Evolutionary conservation across 2,888 invertebrate species (phyloP).

Genomic region (Drosophila kanekoi): DNA sequence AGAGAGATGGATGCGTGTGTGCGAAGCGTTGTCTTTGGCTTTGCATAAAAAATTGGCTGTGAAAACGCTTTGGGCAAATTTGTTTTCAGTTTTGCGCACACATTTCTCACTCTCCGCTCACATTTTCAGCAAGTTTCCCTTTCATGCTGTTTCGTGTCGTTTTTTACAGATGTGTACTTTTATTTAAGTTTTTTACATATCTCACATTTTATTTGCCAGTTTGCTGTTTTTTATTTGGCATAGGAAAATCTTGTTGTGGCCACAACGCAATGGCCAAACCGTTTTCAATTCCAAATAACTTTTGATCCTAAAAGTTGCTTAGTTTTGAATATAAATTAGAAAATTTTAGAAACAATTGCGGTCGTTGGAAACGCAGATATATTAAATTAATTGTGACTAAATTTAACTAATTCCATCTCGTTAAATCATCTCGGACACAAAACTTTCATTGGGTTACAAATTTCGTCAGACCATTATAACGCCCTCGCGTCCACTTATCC

Average conservation of each 20-base stretch:
- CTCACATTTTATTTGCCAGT: conserved; percentile 23
- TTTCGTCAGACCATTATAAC: too few species aligned
- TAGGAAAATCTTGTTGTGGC: conserved; percentile 26
- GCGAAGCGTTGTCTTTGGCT: conserved; percentile 70
- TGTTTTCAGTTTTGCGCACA: conserved; percentile 65
- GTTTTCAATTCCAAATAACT: conserved; percentile 10
- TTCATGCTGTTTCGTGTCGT: conserved; percentile 41
- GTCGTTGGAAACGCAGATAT: background rate
- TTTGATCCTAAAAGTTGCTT: background rate
- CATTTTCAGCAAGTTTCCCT: conserved; percentile 43
- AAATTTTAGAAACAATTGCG: background rate
- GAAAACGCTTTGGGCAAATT: conserved; percentile 80
- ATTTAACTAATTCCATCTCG: background rate
- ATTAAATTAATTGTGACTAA: background rate
- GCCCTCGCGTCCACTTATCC: too few species aligned
- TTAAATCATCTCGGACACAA: too few species aligned
- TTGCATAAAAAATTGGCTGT: conserved; percentile 82
- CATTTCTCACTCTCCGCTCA: conserved; percentile 29
- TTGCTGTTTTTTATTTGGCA: conserved; percentile 20
- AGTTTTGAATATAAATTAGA: background rate
- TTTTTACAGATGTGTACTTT: conserved; percentile 35
- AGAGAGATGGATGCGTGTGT: background rate
- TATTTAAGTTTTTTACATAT: conserved; percentile 31
- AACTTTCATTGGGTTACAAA: too few species aligned
- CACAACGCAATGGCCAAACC: conserved; percentile 31